phyloP scores from a whole-genome alignment of 2,888 invertebrate species.

The Drosophila buzzatii region DNA sequence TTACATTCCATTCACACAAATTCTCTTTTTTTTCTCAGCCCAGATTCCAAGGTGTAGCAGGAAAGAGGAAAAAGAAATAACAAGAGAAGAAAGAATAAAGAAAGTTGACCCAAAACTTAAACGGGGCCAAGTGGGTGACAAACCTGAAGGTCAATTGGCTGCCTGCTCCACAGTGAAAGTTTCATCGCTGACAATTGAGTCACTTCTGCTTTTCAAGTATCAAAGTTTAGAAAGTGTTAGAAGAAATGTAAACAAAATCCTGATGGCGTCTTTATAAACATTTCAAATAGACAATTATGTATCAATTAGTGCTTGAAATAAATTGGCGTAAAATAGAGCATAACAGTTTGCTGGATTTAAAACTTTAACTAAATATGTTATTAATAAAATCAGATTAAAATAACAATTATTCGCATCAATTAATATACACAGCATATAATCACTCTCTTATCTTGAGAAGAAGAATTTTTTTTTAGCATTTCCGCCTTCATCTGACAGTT shows the following conservation, averaged over 20 bases:
- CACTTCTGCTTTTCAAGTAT: slow-evolving; percentile 7
- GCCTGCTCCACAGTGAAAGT: slow-evolving; percentile 32
- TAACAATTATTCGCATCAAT: too few species aligned
- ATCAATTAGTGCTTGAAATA: slow-evolving; percentile 1
- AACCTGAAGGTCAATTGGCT: slow-evolving; percentile 44
- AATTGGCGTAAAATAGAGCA: background rate
- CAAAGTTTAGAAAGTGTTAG: slow-evolving; percentile 20
- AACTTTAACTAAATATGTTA: background rate
- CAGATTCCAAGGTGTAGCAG: slow-evolving; percentile 43
- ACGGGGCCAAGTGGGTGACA: slow-evolving; percentile 36
- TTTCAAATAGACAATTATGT: background rate
- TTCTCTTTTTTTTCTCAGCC: slow-evolving; percentile 21
- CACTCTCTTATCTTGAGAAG: too few species aligned
- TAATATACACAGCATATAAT: too few species aligned
- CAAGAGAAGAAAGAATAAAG: slow-evolving; percentile 4
- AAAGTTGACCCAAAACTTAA: slow-evolving; percentile 51
- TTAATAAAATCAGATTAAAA: too few species aligned
- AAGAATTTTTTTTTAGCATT: too few species aligned
- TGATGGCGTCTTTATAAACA: background rate
- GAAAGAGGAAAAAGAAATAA: background rate
- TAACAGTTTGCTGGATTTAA: background rate
- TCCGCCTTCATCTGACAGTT: too few species aligned
- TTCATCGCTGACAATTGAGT: slow-evolving; percentile 14
- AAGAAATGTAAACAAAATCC: background rate
- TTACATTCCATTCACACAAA: slow-evolving; percentile 15